These are phyloP conservation scores for Eilema sororculum DNA, from an alignment of 2,888 invertebrate species.

Conservation along the genomic window DNA sequence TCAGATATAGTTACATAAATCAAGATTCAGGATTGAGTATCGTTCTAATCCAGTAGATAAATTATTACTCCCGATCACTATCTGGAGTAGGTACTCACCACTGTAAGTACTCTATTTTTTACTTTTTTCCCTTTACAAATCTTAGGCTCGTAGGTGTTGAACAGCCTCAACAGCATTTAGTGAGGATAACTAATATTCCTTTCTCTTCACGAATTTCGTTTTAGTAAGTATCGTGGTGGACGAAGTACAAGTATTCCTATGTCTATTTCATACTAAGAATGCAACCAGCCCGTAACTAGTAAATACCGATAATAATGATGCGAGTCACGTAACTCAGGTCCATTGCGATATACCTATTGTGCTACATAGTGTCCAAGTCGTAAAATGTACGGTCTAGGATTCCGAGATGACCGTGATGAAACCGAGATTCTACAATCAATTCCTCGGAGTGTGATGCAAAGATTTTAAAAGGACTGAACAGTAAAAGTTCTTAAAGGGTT, in stretches of 20 bases:
- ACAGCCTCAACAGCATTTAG: background rate
- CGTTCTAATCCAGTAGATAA: no score
- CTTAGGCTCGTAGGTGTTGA: no score
- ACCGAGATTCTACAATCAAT: background rate
- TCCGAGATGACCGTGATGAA: background rate
- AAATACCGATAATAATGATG: background rate
- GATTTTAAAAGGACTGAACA: background rate
- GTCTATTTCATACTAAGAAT: background rate
- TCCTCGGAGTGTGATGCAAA: background rate
- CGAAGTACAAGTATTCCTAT: background rate
- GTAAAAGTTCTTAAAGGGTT: background rate
- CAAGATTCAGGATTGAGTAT: no score
- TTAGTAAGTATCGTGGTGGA: background rate
- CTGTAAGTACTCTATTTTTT: no score
- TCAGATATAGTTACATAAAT: no score
- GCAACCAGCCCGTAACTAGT: background rate
- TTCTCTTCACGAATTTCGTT: background rate
- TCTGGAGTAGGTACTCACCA: no score
- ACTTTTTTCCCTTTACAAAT: no score
- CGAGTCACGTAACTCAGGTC: background rate
- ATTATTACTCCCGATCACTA: no score
- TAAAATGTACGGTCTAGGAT: background rate
- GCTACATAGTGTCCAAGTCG: constrained; percentile 4
- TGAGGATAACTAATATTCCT: background rate
- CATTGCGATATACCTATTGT: background rate